Conservation (phyloP, 2,888 invertebrate species). For the Melieria picta region DNA sequence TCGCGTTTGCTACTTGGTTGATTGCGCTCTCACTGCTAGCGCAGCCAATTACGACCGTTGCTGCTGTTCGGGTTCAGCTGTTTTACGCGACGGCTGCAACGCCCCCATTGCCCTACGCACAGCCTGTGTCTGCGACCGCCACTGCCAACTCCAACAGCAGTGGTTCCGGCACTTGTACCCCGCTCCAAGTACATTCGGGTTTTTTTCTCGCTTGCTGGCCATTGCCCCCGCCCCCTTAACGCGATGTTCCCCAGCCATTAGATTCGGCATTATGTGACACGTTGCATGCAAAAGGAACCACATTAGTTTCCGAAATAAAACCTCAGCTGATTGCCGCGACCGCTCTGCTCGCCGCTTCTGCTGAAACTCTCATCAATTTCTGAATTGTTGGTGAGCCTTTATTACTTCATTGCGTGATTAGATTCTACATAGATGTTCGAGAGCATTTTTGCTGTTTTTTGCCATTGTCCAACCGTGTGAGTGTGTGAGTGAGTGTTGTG, state of each 20-base stretch:
- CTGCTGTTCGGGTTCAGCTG: too few relatives aligned
- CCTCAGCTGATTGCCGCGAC: conserved; percentile 38
- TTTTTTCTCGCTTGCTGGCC: too few relatives aligned
- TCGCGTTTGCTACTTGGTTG: too few relatives aligned
- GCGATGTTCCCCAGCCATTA: not conserved
- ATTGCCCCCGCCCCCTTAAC: too few relatives aligned
- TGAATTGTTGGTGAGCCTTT: not conserved
- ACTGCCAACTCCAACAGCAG: not conserved
- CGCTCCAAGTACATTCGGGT: conserved; percentile 1
- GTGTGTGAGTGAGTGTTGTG: too few relatives aligned
- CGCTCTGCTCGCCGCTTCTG: not conserved
- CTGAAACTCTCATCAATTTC: not conserved
- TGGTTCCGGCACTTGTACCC: not conserved
- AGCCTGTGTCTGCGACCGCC: too few relatives aligned
- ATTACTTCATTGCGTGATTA: conserved; percentile 12
- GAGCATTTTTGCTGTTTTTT: too few relatives aligned
- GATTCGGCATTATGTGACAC: conserved; percentile 48
- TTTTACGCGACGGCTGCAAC: too few relatives aligned
- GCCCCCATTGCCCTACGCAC: too few relatives aligned
- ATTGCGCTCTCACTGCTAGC: too few relatives aligned
- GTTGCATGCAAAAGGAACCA: conserved; percentile 53
- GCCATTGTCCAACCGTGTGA: too few relatives aligned
- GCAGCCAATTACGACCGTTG: too few relatives aligned
- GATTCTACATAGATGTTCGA: not conserved
- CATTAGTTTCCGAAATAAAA: conserved; percentile 41